Conservation (phyloP, 2,888 invertebrate genomes). For the Machimus rusticus region DNA sequence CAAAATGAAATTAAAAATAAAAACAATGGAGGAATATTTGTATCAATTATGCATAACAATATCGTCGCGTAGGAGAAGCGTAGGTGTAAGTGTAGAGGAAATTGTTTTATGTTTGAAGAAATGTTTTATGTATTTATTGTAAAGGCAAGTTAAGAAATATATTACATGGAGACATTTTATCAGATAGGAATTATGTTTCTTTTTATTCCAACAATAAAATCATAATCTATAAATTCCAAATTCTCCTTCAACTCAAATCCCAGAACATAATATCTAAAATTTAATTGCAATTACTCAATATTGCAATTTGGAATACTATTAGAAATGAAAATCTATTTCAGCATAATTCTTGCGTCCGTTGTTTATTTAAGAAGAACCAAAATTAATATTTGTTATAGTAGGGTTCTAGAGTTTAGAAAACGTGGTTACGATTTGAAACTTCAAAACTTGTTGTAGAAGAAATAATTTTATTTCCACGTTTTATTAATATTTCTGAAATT, state of each 20-base stretch:
- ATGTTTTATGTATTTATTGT: slow-evolving; percentile 24
- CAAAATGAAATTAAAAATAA: background rate
- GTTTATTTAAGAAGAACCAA: no score
- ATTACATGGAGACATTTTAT: slow-evolving; percentile 15
- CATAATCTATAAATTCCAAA: background rate
- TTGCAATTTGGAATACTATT: no score
- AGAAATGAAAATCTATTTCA: no score
- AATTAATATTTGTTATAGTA: no score
- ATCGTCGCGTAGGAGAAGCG: background rate
- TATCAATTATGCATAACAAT: slow-evolving; percentile 4
- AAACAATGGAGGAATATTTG: background rate
- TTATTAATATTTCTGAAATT: no score
- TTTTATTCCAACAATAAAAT: background rate
- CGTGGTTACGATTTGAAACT: no score
- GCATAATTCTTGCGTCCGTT: no score
- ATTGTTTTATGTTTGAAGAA: slow-evolving; percentile 19
- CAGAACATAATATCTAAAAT: no score
- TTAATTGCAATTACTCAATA: no score
- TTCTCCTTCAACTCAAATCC: background rate
- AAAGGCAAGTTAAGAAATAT: slow-evolving; percentile 4
- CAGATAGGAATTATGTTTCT: background rate
- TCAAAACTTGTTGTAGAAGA: no score
- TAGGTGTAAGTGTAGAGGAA: background rate
- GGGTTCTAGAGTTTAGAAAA: no score
- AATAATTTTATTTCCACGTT: no score